A percentile compares a stretch with the other conserved stretches of the same genome.
phyloP scores from a whole-genome alignment of 2,113 vertebrate genomes.

The Maccullochella peelii region DNA sequence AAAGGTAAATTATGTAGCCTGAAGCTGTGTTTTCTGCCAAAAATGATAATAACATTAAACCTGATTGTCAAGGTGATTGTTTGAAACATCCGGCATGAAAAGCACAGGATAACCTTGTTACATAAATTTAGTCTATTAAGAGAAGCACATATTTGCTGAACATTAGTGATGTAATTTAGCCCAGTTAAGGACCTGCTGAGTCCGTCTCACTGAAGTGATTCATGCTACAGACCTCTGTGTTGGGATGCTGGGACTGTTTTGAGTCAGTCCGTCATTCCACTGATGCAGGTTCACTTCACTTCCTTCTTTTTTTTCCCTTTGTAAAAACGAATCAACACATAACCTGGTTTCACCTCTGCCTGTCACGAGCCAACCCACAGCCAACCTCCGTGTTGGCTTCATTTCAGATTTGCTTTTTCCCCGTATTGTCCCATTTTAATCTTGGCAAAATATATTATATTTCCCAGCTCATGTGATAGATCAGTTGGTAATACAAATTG shows the following conservation, averaged over 20 bases:
- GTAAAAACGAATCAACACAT: constrained; percentile 7
- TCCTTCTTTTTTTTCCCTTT: constrained; percentile 7
- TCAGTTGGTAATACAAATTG: not conserved
- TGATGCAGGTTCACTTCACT: not conserved
- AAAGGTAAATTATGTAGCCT: not conserved
- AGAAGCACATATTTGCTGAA: not conserved
- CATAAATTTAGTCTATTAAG: not conserved
- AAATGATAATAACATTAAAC: not conserved
- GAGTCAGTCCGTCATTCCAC: not conserved
- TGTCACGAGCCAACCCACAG: constrained; percentile 56
- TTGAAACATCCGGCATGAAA: not conserved
- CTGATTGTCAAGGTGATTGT: not conserved
- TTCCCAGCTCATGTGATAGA: not conserved
- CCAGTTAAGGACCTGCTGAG: not conserved
- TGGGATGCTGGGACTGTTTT: not conserved
- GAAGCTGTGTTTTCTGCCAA: not conserved
- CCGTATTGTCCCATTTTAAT: constrained; percentile 14
- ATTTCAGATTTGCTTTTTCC: not conserved
- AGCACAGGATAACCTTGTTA: not conserved
- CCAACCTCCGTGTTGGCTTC: constrained; percentile 42
- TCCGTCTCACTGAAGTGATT: constrained; percentile 1
- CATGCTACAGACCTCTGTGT: not conserved
- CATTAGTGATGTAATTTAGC: not conserved
- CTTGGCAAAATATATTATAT: constrained; percentile 23
- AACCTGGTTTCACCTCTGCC: constrained; percentile 42